Evolutionary conservation across 2,113 vertebrate genomes (phyloP).

Genomic region (Morone saxatilis): DNA sequence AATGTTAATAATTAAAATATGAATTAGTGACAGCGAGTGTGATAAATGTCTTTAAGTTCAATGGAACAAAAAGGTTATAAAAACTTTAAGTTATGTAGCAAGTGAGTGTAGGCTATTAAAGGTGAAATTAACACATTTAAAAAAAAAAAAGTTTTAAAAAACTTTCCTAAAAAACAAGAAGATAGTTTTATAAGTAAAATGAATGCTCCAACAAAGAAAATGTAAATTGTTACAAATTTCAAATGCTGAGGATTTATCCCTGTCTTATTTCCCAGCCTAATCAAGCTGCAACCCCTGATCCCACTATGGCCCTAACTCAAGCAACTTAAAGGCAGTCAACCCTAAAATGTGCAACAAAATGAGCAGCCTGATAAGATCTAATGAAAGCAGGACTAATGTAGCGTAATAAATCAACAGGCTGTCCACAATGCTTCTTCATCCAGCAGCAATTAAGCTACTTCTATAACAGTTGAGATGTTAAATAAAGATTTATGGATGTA

Average conservation of each 20-base stretch:
- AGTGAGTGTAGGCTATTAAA: neutral
- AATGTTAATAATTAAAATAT: neutral
- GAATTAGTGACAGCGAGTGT: neutral
- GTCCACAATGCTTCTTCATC: slow-evolving; percentile 30
- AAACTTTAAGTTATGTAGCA: neutral
- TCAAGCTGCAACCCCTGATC: slow-evolving; percentile 12
- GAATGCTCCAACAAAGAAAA: neutral
- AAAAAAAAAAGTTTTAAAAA: neutral
- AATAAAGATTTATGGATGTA: slow-evolving; percentile 58
- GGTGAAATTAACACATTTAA: too few relatives aligned
- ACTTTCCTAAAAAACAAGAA: too few relatives aligned
- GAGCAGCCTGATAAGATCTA: slow-evolving; percentile 67
- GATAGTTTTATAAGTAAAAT: neutral
- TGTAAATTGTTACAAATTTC: neutral
- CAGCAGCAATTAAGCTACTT: slow-evolving; percentile 53
- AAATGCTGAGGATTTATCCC: neutral
- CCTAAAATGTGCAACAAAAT: slow-evolving; percentile 61
- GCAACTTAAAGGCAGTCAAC: slow-evolving; percentile 45
- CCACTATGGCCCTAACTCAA: neutral
- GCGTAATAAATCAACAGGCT: slow-evolving; percentile 68
- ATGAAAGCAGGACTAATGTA: slow-evolving; percentile 62
- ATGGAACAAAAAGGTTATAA: neutral
- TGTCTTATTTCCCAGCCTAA: slow-evolving; percentile 49
- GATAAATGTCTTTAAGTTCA: neutral
- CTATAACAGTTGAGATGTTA: slow-evolving; percentile 53